Evolutionary conservation across 30 jellyfish, hydroid and myxozoan species (phyloP), one percentile per base, ranked within the genome.

Genomic region (Aurelia aurita complex sp. Pacific): DNA sequence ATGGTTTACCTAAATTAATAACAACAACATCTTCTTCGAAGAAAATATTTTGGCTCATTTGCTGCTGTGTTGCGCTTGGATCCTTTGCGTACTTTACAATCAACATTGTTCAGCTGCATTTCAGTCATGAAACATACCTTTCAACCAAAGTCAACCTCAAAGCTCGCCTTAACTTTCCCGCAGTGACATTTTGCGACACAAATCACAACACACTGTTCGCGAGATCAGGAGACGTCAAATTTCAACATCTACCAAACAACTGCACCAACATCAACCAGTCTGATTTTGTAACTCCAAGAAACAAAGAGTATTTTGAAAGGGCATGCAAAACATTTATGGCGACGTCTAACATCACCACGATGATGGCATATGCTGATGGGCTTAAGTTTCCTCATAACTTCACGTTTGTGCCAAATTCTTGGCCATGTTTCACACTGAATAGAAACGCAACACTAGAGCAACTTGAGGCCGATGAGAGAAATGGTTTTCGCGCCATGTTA

Each of bases 271-370:
- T 35, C 79, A 69, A 40, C 33, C 29, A 59, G 53, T 23, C 18
- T 10, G 79, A 29, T 13, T 69, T 69, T 38, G 64, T 29, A 15
- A 69, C 50, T 69, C 38, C 19, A 14, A 36, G 50, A 7, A 69
- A 69, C 63, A 34, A 23, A 36, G 64, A 35, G n/a, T 69, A 35
- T 40, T 69, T 69, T 69, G 63, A 69, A 17, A 3, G 33, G 50
- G 79, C 33, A 23, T 69, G 79, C 63, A 69, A 69, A 69, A 36
- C 38, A 15, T 69, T 69, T 54, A 69, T 69, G 79, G 79, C 79
- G 10, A 4, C 2, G 16, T 32, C 79, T 38, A 59, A 61, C 3
- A 9, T 17, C 29, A 13, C 64, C 4, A 69, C 79, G n/a, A 69
- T 69, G 23, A 17, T 10, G 2, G 13, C 7, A 18, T 18, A 35